phyloP scores from a whole-genome alignment of 2,797 vertebrate genomes.

The Squalus acanthias region DNA sequence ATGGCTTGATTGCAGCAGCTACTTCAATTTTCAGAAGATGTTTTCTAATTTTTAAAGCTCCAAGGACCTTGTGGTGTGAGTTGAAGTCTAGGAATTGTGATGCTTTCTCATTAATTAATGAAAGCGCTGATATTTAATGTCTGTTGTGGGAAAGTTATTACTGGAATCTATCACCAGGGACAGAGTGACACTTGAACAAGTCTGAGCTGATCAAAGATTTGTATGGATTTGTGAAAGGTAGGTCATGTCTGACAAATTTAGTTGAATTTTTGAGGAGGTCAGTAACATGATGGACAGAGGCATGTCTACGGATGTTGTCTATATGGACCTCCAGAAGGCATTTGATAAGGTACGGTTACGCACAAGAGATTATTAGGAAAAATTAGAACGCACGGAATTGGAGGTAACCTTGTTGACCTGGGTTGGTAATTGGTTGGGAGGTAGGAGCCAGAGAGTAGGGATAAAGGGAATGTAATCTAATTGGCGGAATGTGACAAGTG shows the following conservation, averaged over 20 bases:
- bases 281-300: neutral
- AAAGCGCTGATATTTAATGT: neutral
- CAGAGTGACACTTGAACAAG: neutral
- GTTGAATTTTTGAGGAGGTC: neutral
- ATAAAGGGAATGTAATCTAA: neutral
- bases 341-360: neutral
- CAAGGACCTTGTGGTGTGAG: neutral
- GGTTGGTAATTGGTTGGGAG: neutral
- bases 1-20: neutral
- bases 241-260: neutral
- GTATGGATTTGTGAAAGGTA: neutral
- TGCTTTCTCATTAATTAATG: neutral
- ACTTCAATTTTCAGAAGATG: neutral
- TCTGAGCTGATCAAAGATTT: neutral
- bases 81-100: neutral
- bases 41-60: neutral
- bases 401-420: neutral
- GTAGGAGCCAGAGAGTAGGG: neutral
- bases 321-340: neutral
- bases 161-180: neutral
- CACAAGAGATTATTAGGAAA: neutral
- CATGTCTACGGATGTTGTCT: no score
- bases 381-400: neutral
- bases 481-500: neutral
- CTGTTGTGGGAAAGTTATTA: neutral